These are phyloP conservation scores for Corapipo altera DNA, from an alignment of 2,113 vertebrate genomes.

Conservation along the genomic window DNA sequence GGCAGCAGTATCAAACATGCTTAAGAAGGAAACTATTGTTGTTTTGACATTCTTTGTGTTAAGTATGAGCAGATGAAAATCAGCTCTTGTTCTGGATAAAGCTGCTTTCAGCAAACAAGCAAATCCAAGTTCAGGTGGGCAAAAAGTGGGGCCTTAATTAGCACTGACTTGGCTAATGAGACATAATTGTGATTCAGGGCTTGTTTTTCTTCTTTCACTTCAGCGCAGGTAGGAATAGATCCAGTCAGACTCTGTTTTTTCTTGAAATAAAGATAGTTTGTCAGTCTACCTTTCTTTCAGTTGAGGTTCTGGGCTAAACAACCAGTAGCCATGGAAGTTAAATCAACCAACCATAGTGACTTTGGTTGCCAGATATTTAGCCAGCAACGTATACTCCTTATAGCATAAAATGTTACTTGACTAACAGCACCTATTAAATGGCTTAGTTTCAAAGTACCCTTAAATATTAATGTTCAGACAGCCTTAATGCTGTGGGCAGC, in stretches of 20 bases:
- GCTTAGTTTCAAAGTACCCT: slow-evolving; percentile 24
- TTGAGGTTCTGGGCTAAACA: background rate
- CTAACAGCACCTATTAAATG: background rate
- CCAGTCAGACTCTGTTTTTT: background rate
- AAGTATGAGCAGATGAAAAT: background rate
- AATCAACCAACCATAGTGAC: background rate
- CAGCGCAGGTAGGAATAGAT: background rate
- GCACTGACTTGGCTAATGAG: background rate
- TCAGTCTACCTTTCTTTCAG: background rate
- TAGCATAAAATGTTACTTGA: background rate
- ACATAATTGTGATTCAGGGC: background rate
- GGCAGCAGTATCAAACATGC: slow-evolving; percentile 5
- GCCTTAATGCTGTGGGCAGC: background rate
- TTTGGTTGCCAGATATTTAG: background rate
- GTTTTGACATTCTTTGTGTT: background rate
- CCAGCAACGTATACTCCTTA: fast-evolving
- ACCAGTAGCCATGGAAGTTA: background rate
- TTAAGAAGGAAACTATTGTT: slow-evolving; percentile 17
- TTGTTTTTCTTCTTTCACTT: background rate
- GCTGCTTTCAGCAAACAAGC: background rate
- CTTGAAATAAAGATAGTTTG: background rate
- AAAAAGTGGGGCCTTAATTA: background rate
- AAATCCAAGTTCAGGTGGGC: background rate
- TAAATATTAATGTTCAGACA: slow-evolving; percentile 42
- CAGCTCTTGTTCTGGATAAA: background rate